These are phyloP conservation scores for Spodoptera picta DNA, from an alignment of 2,888 invertebrate species.

Conservation along the genomic window DNA sequence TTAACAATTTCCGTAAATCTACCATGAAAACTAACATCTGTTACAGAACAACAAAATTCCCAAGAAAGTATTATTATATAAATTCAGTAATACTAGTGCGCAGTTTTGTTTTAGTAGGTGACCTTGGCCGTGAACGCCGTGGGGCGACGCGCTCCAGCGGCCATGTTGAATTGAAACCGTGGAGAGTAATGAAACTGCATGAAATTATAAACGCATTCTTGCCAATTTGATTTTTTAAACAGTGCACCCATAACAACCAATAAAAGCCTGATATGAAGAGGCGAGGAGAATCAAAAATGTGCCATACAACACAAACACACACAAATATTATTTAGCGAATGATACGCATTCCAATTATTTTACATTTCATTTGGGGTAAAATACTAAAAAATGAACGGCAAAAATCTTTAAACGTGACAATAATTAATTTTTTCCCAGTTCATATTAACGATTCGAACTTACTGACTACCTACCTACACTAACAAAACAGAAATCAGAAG, in stretches of 20 bases:
- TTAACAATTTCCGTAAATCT: neutral
- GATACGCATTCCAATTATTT: constrained; percentile 24
- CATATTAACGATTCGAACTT: too few relatives aligned
- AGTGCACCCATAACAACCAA: constrained; percentile 53
- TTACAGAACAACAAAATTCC: constrained; percentile 44
- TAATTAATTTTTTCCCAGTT: too few relatives aligned
- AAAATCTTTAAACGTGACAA: too few relatives aligned
- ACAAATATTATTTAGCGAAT: constrained; percentile 41
- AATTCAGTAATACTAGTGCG: constrained; percentile 70
- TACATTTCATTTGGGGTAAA: constrained; percentile 11
- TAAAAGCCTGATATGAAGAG: constrained; percentile 48
- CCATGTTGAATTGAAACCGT: constrained; percentile 80
- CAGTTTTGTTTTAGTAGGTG: constrained; percentile 82
- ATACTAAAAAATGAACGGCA: neutral
- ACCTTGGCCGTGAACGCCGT: constrained; percentile 86
- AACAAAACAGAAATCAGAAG: neutral
- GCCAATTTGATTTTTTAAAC: constrained; percentile 58
- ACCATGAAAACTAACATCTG: constrained; percentile 7
- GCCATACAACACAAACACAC: constrained; percentile 40
- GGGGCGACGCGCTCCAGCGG: constrained; percentile 83
- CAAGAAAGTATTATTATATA: constrained; percentile 54
- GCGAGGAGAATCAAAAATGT: constrained; percentile 54
- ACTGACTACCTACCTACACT: too few relatives aligned
- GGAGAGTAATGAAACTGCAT: constrained; percentile 81
- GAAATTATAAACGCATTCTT: constrained; percentile 78